Evolutionary conservation across 2,888 invertebrate genomes (phyloP), one percentile per base, ranked within the genome.

Genomic region (Saturnia japonica): DNA sequence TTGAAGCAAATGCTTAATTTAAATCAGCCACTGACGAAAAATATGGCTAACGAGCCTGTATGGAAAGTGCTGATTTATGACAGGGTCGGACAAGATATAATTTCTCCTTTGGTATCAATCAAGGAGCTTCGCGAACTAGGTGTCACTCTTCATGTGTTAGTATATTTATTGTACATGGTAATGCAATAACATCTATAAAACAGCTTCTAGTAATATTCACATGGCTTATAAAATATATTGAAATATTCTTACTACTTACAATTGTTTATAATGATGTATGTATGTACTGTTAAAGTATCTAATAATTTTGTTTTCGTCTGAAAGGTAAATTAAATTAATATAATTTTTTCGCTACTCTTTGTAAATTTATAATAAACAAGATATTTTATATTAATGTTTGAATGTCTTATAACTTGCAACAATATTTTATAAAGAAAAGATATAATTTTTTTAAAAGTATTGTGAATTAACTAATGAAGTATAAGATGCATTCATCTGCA

Each of bases 1-100:
- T 94, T 99, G 76, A 98, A 97, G 94, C 98, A 98, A 93, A 99
- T 99, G 99, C 94, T 99, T 73, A 99, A 99, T 94, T 95, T 99
- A 72, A 99, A 99, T 90, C 96, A 96, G 80, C 96, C 97, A 51
- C 94, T 96, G 74, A 96, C 96, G 3, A 98, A 97, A 88, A 94
- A 96, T 72, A 94, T 96, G 67, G 95, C 96, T 14, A 95, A 96
- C 54, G 98, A 99, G 91, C 99, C 99, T 40, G 96, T 97, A 19
- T 99, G 99, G 99, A 99, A 99, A 94, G 96, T 99, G 72, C 94
- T 99, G 74, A 96, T 99, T 74, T 99, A 99, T 85, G 99, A 99
- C 88, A 96, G 98, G 82, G 96, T 97, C 78, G 99, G 99, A 6
- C 99, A 99, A 93, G 99, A 99, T 87, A 99, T 99, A 68, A 99